Evolutionary conservation across 2,888 invertebrate genomes (phyloP).

Genomic region (Metallyticus violacea): DNA sequence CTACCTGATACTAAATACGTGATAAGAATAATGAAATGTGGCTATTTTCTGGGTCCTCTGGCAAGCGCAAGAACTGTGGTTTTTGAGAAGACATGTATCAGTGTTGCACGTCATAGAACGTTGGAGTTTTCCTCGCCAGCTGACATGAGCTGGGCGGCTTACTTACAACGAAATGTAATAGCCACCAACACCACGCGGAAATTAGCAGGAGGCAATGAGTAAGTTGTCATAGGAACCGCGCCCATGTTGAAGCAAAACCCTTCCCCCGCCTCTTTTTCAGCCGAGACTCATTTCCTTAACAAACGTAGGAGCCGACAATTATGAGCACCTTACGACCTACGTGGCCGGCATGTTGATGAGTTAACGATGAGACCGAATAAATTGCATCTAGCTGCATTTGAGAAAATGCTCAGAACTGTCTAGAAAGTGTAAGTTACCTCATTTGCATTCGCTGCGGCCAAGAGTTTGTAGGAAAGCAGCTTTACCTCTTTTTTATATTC

Average conservation of each 20-base stretch:
- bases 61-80: no score
- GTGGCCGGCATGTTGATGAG: neutral
- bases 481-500: no score
- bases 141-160: neutral
- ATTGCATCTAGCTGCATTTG: neutral
- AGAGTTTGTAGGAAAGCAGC: no score
- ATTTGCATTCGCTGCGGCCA: no score
- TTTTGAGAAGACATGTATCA: neutral
- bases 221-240: neutral
- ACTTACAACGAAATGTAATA: no score
- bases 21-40: no score
- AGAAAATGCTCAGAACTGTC: no score
- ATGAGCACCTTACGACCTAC: neutral
- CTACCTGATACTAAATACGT: no score
- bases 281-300: neutral
- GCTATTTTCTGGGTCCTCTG: no score
- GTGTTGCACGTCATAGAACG: neutral
- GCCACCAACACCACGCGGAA: neutral
- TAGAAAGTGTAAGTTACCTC: no score
- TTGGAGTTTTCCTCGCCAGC: neutral
- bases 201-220: neutral
- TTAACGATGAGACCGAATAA: neutral
- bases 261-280: neutral
- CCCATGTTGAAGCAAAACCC: neutral
- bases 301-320: neutral